Evolutionary conservation across 2,888 invertebrate species (phyloP).

Genomic region (Drosophila helvetica): DNA sequence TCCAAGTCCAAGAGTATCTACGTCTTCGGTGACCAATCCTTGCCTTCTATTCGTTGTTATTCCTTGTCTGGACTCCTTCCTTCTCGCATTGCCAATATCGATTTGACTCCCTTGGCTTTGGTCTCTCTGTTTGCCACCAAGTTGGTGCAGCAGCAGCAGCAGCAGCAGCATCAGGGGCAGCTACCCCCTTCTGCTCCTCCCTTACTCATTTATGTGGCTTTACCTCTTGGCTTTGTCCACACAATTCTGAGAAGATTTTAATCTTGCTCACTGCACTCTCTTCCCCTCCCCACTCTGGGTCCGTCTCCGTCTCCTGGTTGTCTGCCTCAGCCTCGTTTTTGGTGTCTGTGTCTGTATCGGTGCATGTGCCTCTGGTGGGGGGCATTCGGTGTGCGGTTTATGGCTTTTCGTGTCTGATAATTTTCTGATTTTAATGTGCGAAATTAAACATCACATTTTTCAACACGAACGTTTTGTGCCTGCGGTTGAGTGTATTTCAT

Average conservation of each 20-base stretch:
- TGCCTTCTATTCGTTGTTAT: slow-evolving; percentile 18
- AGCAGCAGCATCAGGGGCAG: slow-evolving; percentile 4
- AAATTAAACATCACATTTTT: slow-evolving; percentile 83
- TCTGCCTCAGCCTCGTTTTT: slow-evolving; percentile 4
- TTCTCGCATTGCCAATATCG: slow-evolving; percentile 60
- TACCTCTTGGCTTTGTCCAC: slow-evolving; percentile 59
- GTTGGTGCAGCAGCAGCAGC: slow-evolving; percentile 28
- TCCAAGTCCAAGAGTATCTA: neutral
- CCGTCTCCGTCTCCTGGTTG: slow-evolving; percentile 11
- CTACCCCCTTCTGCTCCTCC: slow-evolving; percentile 8
- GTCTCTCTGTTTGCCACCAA: slow-evolving; percentile 39
- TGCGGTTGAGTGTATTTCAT: slow-evolving; percentile 18
- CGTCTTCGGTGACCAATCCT: neutral
- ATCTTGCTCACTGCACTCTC: slow-evolving; percentile 64
- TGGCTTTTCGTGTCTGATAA: slow-evolving; percentile 81
- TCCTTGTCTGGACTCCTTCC: slow-evolving; percentile 26
- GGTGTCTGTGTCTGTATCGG: neutral
- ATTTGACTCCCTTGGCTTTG: slow-evolving; percentile 68
- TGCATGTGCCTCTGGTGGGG: neutral
- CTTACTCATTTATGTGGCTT: slow-evolving; percentile 68
- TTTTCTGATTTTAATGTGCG: slow-evolving; percentile 82
- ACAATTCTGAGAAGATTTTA: slow-evolving; percentile 79
- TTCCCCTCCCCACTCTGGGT: slow-evolving; percentile 1
- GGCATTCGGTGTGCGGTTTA: slow-evolving; percentile 80
- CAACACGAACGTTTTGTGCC: slow-evolving; percentile 74